Percentiles rank a stretch among this genome's conserved stretches.
These are phyloP conservation scores for Zoanthus solanderi DNA, from an alignment of 92 coral and sea anemone species.

Conservation along the genomic window DNA sequence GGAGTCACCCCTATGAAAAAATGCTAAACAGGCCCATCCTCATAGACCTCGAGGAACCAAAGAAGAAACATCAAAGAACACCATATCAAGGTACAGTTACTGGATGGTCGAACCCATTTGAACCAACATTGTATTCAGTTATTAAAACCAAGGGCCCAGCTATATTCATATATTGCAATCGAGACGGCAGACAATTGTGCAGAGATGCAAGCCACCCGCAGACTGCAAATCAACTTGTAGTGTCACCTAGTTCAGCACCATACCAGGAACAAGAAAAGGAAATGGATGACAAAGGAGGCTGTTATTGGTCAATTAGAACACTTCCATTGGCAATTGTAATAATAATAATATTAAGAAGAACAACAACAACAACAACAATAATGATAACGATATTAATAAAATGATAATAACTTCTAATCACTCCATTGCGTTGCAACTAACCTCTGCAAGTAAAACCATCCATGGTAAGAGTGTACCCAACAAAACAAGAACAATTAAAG, in stretches of 20 bases:
- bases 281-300: too few species aligned
- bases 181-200: not conserved
- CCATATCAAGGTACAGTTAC: too few species aligned
- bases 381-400: too few species aligned
- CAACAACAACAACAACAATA: too few species aligned
- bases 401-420: too few species aligned
- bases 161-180: not conserved
- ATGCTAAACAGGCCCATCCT: too few species aligned
- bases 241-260: not conserved
- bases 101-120: not conserved
- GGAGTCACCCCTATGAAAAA: too few species aligned
- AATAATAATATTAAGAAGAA: too few species aligned
- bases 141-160: not conserved
- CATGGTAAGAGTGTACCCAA: conserved; percentile 57
- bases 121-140: not conserved
- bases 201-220: not conserved
- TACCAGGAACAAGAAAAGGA: not conserved
- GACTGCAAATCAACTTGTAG: not conserved
- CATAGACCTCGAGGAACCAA: too few species aligned
- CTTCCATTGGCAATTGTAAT: too few species aligned
- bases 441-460: conserved; percentile 67
- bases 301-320: too few species aligned
- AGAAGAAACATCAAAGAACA: too few species aligned
- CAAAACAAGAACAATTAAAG: conserved; percentile 73
- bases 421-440: not conserved